Conservation (phyloP, 2,888 invertebrate genomes). For the Synergus gifuensis region DNA sequence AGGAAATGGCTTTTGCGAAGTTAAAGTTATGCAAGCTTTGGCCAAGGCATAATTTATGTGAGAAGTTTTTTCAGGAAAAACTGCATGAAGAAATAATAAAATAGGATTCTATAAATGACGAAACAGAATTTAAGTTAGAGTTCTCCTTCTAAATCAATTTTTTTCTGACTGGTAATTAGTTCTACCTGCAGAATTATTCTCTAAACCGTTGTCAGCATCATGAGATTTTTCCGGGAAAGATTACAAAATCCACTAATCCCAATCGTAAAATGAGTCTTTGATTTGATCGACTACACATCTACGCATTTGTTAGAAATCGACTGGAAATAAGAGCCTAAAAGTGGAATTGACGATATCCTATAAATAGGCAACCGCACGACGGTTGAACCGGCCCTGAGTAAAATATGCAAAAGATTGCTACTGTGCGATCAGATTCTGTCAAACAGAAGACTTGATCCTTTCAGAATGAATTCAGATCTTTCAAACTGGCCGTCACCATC, state of each 20-base stretch:
- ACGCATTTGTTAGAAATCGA: neutral
- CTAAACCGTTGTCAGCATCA: neutral
- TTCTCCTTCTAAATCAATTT: neutral
- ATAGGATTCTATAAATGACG: neutral
- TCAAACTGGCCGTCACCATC: neutral
- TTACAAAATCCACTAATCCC: neutral
- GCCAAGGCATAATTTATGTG: neutral
- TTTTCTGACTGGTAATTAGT: neutral
- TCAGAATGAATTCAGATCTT: neutral
- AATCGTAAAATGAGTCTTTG: neutral
- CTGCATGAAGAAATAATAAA: neutral
- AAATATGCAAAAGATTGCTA: conserved; percentile 5
- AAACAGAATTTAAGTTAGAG: neutral
- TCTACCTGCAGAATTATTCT: neutral
- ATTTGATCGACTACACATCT: neutral
- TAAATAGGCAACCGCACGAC: neutral
- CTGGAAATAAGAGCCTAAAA: neutral
- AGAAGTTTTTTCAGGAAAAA: neutral
- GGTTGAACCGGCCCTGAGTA: neutral
- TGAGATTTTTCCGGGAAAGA: neutral
- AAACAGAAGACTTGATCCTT: conserved; percentile 1
- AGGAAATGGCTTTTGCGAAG: conserved; percentile 7
- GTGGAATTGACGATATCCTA: neutral
- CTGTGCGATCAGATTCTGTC: conserved; percentile 6
- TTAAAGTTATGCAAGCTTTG: neutral